These are phyloP conservation scores for Drosophila kepulauana DNA, from an alignment of 1,140 invertebrate genomes.

Conservation along the genomic window DNA sequence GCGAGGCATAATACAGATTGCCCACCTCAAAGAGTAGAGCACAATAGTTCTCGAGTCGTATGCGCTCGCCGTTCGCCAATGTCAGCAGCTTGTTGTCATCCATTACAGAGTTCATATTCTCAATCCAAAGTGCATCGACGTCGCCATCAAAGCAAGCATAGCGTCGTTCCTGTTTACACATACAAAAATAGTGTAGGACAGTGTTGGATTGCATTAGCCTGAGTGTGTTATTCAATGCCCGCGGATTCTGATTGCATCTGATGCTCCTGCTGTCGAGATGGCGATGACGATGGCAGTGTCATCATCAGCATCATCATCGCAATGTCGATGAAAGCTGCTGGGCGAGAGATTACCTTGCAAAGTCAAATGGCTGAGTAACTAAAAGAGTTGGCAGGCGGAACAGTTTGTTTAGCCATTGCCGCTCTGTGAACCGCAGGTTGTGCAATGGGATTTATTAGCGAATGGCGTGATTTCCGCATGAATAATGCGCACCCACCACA, in stretches of 20 bases:
- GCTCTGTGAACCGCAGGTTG: constrained; percentile 24
- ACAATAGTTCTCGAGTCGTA: constrained; percentile 92
- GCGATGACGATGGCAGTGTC: constrained; percentile 1
- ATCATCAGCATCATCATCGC: not conserved
- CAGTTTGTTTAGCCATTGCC: constrained; percentile 32
- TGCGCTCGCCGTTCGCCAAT: constrained; percentile 95
- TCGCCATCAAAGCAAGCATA: constrained; percentile 97
- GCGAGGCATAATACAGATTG: constrained; percentile 95
- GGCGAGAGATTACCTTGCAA: constrained; percentile 57
- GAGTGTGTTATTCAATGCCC: constrained; percentile 76
- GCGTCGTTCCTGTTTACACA: constrained; percentile 87
- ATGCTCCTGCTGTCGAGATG: constrained; percentile 8
- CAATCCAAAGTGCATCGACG: constrained; percentile 96
- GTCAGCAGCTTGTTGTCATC: constrained; percentile 96
- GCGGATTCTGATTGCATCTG: constrained; percentile 19
- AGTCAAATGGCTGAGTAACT: constrained; percentile 48
- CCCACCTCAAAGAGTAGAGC: constrained; percentile 95
- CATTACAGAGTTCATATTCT: constrained; percentile 99
- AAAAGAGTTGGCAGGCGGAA: constrained; percentile 27
- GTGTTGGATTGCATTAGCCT: constrained; percentile 71
- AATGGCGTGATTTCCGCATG: constrained; percentile 67
- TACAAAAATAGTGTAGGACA: constrained; percentile 2
- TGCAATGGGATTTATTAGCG: constrained; percentile 76
- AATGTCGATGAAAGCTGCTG: not conserved
- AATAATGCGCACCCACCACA: constrained; percentile 55